A percentile compares a stretch with the other conserved stretches of the same genome.
phyloP scores from a whole-genome alignment of 2,888 invertebrate species.

The Drosophila putrida region DNA sequence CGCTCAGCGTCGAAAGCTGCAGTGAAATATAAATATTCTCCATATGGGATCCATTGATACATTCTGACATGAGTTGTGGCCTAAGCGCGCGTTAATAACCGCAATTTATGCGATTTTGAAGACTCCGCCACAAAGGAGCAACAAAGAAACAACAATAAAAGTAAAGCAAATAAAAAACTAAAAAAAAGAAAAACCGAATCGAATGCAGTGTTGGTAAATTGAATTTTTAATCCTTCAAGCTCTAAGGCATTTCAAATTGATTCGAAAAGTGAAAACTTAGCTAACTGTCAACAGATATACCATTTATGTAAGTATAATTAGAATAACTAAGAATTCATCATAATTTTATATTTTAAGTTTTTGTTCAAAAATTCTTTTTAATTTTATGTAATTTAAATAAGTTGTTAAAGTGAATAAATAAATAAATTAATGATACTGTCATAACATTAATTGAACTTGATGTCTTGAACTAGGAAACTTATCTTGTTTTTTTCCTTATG shows the following conservation, averaged over 20 bases:
- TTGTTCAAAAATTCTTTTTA: too few species aligned
- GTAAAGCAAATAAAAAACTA: neutral
- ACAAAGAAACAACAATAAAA: neutral
- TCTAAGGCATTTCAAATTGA: slow-evolving; percentile 19
- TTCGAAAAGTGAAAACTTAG: neutral
- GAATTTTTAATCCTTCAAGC: slow-evolving; percentile 21
- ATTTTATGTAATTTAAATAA: too few species aligned
- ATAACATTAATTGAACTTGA: too few species aligned
- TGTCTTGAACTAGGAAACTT: too few species aligned
- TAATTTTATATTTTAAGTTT: too few species aligned
- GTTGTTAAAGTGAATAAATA: too few species aligned
- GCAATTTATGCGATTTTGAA: slow-evolving; percentile 81
- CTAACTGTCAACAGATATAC: too few species aligned
- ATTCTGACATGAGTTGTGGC: slow-evolving; percentile 85
- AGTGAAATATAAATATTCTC: slow-evolving; percentile 84
- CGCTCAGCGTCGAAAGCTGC: slow-evolving; percentile 47
- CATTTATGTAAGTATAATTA: too few species aligned
- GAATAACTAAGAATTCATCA: too few species aligned
- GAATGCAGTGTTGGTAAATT: slow-evolving; percentile 28
- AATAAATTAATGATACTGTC: too few species aligned
- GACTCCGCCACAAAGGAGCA: slow-evolving; percentile 57
- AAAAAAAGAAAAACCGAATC: slow-evolving; percentile 3
- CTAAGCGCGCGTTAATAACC: slow-evolving; percentile 83
- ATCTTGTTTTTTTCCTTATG: too few species aligned
- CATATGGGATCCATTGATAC: slow-evolving; percentile 83